Evolutionary conservation across 2,113 vertebrate species (phyloP).

Genomic region (Scophthalmus maximus): DNA sequence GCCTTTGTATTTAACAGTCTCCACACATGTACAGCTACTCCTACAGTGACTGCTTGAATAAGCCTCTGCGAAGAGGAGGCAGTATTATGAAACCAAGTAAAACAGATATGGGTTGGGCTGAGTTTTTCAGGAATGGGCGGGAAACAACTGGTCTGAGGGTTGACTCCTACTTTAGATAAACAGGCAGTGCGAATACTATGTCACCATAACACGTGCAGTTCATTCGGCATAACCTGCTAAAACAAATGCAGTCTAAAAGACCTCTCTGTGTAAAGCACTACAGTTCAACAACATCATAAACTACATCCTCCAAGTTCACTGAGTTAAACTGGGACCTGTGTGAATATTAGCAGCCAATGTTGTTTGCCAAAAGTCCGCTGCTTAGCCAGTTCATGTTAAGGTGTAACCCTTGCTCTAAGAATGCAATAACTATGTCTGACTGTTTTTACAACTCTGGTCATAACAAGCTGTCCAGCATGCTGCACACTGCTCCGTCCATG

Average conservation of each 20-base stretch:
- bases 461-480: neutral
- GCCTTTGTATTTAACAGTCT: conserved; percentile 18
- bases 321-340: too few species aligned
- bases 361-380: too few species aligned
- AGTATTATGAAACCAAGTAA: conserved; percentile 64
- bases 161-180: conserved; percentile 33
- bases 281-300: too few species aligned
- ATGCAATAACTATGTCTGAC: neutral
- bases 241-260: neutral
- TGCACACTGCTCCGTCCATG: neutral
- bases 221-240: neutral
- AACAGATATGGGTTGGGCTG: conserved; percentile 66
- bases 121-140: conserved; percentile 66
- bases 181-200: conserved; percentile 1
- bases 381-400: neutral
- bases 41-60: conserved; percentile 30
- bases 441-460: neutral
- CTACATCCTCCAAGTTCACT: too few species aligned
- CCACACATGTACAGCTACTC: conserved; percentile 39
- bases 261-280: too few species aligned
- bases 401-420: neutral
- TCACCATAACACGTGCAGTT: neutral
- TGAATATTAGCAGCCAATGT: too few species aligned
- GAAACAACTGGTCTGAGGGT: conserved; percentile 59
- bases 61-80: conserved; percentile 36